Evolutionary conservation across 2,797 vertebrate species (phyloP), one percentile per base, ranked within the genome.

Genomic region (Hypotaenidia okinawae): DNA sequence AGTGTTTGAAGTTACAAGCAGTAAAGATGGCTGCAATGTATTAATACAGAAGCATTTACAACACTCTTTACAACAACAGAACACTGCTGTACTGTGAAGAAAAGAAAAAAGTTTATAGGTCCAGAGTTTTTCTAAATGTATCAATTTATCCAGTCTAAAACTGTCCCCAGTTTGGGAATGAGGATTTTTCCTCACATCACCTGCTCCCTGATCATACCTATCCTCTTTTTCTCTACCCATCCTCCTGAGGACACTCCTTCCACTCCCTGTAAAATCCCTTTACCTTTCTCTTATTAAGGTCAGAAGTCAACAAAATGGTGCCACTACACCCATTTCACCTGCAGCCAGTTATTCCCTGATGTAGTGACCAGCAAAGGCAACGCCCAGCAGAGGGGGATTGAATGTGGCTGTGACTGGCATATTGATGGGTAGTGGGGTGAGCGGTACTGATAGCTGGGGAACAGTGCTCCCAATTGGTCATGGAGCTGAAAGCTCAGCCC

Each of bases 131-230:
- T 59, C 32, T 24, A 4, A 55, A 67, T 74, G 10, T 62, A 64
- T 7, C 25, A 14, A 2, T 67, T 41, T 76, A 70, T 37, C 27
- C 30, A 68, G 28, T 23, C 22, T 64, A 47, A 78, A 83, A 69
- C 47, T 63, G 23, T 33, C 16, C 27, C 1, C 22, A 13, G 6
- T 74, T 10, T 84, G 64, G n/a, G 35, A 13, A 43, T 25, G 3
- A 67, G 13, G 19, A 49, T 17, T 58, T 69, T 72, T 45, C 43
- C 45, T 68, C 35, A 19, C 2, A 4, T 30, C 32, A 30, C 1
- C 1, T 28, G 16, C 8, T 55, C 13, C 0, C 0, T 39, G 39
- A 35, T 91, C 0, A 0, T 22, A 27, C 7, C 33, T 21, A 11
- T 33, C 16, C 58, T 62, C 18, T 55, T 52, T 68, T 47, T 35